Evolutionary conservation across 2,113 vertebrate species (phyloP).

Genomic region (Pungitius pungitius): DNA sequence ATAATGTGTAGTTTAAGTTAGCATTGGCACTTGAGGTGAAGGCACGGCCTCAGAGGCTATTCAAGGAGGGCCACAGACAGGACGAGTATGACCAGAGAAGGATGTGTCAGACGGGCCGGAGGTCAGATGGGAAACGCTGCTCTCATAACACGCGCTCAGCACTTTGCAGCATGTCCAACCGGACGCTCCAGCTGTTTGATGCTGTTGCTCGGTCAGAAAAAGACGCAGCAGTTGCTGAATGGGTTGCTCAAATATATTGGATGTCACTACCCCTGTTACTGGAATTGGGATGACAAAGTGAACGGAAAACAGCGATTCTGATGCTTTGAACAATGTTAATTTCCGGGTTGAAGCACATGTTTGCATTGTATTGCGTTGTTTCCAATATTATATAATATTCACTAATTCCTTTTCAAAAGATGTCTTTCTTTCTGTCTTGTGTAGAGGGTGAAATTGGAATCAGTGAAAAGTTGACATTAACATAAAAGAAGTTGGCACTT

Average conservation of each 20-base stretch:
- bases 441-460: too few species aligned
- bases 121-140: slow-evolving; percentile 49
- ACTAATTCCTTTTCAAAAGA: too few species aligned
- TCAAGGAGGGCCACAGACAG: slow-evolving; percentile 32
- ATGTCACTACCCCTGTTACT: background rate
- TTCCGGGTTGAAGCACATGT: background rate
- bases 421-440: too few species aligned
- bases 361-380: background rate
- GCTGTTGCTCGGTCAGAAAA: slow-evolving; percentile 8
- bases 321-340: background rate
- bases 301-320: too few species aligned
- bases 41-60: background rate
- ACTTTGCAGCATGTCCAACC: slow-evolving; percentile 39
- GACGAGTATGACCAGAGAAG: slow-evolving; percentile 41
- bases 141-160: slow-evolving; percentile 53
- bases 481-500: too few species aligned
- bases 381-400: too few species aligned
- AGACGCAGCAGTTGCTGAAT: slow-evolving; percentile 16
- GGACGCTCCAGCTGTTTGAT: slow-evolving; percentile 29
- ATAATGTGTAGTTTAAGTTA: background rate
- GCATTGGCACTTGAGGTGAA: background rate
- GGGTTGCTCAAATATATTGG: background rate
- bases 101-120: slow-evolving; percentile 53
- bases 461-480: too few species aligned
- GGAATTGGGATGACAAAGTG: background rate